Evolutionary conservation across 2,113 vertebrate genomes (phyloP).

Genomic region (Centrocercus urophasianus): DNA sequence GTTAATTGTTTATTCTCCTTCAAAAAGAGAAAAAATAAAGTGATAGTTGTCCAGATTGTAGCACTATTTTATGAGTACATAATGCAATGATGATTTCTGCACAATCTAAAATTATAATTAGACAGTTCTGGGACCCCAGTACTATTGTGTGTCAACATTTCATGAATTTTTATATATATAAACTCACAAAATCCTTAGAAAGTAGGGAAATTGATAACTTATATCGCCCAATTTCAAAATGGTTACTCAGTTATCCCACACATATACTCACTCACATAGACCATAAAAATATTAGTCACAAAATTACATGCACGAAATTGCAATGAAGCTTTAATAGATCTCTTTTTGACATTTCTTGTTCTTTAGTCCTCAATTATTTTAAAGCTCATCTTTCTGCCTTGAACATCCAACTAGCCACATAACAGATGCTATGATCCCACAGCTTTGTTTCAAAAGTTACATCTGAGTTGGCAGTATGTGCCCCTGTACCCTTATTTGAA

Average conservation of each 20-base stretch:
- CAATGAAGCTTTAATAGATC: not conserved
- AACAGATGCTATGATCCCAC: not conserved
- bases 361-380: not conserved
- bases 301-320: not conserved
- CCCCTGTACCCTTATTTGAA: slow-evolving; percentile 40
- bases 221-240: not conserved
- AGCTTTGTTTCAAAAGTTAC: slow-evolving; percentile 32
- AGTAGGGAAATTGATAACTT: not conserved
- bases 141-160: not conserved
- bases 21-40: not conserved
- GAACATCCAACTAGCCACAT: not conserved
- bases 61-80: not conserved
- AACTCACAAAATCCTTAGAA: not conserved
- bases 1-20: not conserved
- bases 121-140: not conserved
- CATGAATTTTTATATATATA: not conserved
- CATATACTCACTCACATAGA: accelerated
- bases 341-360: not conserved
- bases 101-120: not conserved
- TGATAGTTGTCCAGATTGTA: not conserved
- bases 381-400: not conserved
- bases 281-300: not conserved
- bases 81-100: not conserved
- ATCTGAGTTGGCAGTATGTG: not conserved
- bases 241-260: not conserved